Evolutionary conservation across 2,113 vertebrate genomes (phyloP), one percentile per base, ranked within the genome.

Genomic region (Calypte anna): DNA sequence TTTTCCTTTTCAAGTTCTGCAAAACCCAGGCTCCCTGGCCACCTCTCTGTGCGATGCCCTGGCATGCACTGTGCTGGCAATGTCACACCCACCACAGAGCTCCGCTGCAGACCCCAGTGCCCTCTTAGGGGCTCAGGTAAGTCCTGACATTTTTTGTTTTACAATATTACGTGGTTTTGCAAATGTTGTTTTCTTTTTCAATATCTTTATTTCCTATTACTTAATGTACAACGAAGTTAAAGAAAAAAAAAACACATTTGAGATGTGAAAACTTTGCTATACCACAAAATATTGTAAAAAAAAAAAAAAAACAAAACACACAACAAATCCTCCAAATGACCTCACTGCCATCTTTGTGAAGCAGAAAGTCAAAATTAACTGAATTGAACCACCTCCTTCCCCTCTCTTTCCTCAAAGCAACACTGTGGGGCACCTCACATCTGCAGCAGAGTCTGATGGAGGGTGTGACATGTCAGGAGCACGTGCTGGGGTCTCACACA

Each of bases 231-330:
- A 70, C 76, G 28, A 94, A 90, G 68, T 24, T 69, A 92, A 77
- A 68, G 38, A 58, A 48, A 40, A 58, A 40, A 40, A 40, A 54
- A 18, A 5, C 22, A 51, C 63, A 83, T 72, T 73, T 4, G 12
- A 97, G 53, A 87, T 69, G 90, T 72, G 9, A 87, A 96, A 96
- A 94, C 90, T 96, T 96, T 96, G 96, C 97, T 94, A 96, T 96
- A 96, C 96, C 96, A 96, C 95, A 96, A 72, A 97, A 97, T 97
- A 97, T 96, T 97, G 97, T 97, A 97, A 97, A 97, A 95, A 96
- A 82, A 19, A 96, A 96, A 96, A 95, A 94, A 77, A 54, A 51
- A 24, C 46, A 18, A 46, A 46, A 6, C 46, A 46, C 7, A 14
- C 15, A 46, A 46, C 46, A 46, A 25, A 3, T n/a, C 11, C 24